A percentile compares a stretch with the other conserved stretches of the same genome.
Evolutionary conservation across 1,140 invertebrate species (phyloP).

Genomic region (Hydropsyche tenuis): DNA sequence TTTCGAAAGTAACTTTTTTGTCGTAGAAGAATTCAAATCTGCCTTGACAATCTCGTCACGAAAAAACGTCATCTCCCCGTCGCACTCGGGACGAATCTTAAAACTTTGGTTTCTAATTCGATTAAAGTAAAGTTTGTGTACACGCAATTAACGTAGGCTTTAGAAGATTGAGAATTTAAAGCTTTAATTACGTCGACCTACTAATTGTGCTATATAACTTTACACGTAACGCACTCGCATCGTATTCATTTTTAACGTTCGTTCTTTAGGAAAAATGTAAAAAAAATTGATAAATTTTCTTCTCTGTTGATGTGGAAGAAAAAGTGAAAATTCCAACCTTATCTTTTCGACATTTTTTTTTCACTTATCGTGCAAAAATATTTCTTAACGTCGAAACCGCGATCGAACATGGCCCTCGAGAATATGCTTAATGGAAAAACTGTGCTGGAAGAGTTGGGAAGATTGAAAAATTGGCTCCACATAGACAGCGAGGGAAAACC

Average conservation of each 20-base stretch:
- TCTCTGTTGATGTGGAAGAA: background rate
- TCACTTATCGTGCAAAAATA: background rate
- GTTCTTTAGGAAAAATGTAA: background rate
- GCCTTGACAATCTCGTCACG: too few species aligned
- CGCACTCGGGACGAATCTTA: too few species aligned
- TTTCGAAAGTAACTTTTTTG: too few species aligned
- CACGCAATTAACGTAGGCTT: too few species aligned
- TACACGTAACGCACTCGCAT: background rate
- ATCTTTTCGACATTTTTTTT: background rate
- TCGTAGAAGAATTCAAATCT: too few species aligned
- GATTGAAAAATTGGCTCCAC: constrained; percentile 46
- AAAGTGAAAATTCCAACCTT: background rate
- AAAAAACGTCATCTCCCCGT: too few species aligned
- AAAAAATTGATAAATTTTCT: background rate
- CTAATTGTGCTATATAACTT: too few species aligned
- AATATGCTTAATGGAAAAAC: constrained; percentile 44
- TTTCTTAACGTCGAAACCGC: background rate
- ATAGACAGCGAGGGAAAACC: constrained; percentile 43
- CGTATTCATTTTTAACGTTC: background rate
- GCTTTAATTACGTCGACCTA: too few species aligned
- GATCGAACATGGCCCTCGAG: constrained; percentile 41
- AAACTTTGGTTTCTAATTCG: too few species aligned
- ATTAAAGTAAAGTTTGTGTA: too few species aligned
- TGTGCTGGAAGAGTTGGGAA: constrained; percentile 46
- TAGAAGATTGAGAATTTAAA: too few species aligned